phyloP scores from a whole-genome alignment of 2,797 vertebrate genomes.

The Kryptolebias ocellatus region DNA sequence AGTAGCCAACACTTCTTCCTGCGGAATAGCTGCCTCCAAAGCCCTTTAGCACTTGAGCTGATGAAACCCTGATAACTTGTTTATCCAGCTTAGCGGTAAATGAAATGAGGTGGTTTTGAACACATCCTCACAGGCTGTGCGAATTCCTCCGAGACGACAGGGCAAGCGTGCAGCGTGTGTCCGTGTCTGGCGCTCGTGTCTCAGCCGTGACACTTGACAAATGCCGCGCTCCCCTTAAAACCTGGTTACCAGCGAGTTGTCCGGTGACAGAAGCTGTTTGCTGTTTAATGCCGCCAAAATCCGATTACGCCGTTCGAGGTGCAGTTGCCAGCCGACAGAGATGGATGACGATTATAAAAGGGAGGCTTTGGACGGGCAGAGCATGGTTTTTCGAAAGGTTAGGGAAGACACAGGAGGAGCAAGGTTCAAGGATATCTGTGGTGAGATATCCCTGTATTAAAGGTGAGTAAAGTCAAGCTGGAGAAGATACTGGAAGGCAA shows the following conservation, averaged over 20 bases:
- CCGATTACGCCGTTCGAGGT: constrained; percentile 77
- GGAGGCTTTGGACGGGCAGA: constrained; percentile 51
- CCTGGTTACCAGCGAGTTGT: constrained; percentile 75
- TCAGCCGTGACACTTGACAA: constrained; percentile 79
- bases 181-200: constrained; percentile 53
- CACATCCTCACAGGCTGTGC: constrained; percentile 33
- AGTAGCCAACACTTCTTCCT: constrained; percentile 11
- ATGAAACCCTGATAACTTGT: constrained; percentile 58
- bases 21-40: constrained; percentile 28
- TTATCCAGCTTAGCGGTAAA: constrained; percentile 59
- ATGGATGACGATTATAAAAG: constrained; percentile 79
- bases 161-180: constrained; percentile 39
- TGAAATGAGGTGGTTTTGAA: constrained; percentile 48
- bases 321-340: constrained; percentile 70
- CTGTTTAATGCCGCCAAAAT: constrained; percentile 80
- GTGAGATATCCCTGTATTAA: constrained; percentile 59
- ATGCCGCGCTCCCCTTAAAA: constrained; percentile 70
- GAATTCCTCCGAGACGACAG: constrained; percentile 51
- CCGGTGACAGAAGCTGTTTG: constrained; percentile 72
- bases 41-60: constrained; percentile 37
- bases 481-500: constrained; percentile 12
- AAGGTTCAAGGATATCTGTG: constrained; percentile 55
- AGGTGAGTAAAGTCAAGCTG: constrained; percentile 66
- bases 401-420: constrained; percentile 71
- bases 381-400: constrained; percentile 79